Percentiles rank a stretch among this genome's conserved stretches.
These are phyloP conservation scores for Paraescarpia echinospica DNA, from an alignment of 1,140 invertebrate genomes.

Conservation along the genomic window DNA sequence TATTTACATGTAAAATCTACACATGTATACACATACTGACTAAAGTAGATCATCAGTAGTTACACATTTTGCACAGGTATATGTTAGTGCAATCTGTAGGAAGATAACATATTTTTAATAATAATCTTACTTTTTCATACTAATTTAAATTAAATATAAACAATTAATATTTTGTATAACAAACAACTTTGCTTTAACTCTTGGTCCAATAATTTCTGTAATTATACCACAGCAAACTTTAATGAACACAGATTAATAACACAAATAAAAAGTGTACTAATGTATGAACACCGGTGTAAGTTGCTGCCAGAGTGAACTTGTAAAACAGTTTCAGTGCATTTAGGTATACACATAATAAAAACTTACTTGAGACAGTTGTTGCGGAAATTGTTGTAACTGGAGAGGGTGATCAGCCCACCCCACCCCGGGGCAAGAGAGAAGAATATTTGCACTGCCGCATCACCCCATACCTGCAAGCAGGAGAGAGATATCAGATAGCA, in stretches of 20 bases:
- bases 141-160: no score
- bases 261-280: background rate
- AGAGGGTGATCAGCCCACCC: slow-evolving; percentile 49
- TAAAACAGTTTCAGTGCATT: background rate
- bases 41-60: no score
- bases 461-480: slow-evolving; percentile 70
- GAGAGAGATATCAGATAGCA: background rate
- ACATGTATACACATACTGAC: no score
- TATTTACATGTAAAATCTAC: no score
- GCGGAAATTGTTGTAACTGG: slow-evolving; percentile 54
- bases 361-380: slow-evolving; percentile 53
- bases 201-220: no score
- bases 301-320: background rate
- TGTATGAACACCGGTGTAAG: background rate
- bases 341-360: background rate
- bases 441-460: slow-evolving; percentile 82
- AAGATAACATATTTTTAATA: no score
- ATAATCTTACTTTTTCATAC: no score
- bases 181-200: no score
- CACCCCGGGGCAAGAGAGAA: slow-evolving; percentile 62
- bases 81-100: no score
- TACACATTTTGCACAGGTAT: no score
- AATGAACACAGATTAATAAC: no score
- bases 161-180: background rate
- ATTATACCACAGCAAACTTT: no score